phyloP scores from a whole-genome alignment of 2,113 vertebrate species.

The Psittacula cyanocephala region DNA sequence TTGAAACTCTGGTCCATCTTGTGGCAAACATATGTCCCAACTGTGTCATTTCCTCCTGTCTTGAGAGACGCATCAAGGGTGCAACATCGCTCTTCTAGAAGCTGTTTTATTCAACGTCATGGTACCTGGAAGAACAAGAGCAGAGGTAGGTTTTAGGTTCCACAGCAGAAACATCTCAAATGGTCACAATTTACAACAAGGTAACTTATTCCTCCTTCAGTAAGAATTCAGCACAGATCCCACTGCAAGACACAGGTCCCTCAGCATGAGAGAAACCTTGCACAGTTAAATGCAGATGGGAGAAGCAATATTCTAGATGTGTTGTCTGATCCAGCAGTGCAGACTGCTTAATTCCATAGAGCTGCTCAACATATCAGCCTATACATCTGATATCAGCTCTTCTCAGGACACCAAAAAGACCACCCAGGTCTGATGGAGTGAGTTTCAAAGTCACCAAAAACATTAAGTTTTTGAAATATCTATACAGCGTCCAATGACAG shows the following conservation, averaged over 20 bases:
- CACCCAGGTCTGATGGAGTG: not conserved
- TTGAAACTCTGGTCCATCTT: not conserved
- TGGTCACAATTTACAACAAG: not conserved
- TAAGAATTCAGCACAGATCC: not conserved
- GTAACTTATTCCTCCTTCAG: not conserved
- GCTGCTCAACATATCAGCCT: rapidly evolving
- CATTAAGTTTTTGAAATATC: not conserved
- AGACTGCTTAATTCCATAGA: not conserved
- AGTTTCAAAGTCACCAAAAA: not conserved
- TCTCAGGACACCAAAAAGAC: not conserved
- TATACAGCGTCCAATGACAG: not conserved
- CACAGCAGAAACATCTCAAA: not conserved
- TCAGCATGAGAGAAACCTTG: not conserved
- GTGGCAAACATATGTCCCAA: rapidly evolving
- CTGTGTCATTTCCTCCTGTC: not conserved
- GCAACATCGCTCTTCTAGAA: not conserved
- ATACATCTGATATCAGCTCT: not conserved
- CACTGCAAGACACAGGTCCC: not conserved
- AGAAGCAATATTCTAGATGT: not conserved
- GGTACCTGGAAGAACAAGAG: not conserved
- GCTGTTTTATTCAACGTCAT: not conserved
- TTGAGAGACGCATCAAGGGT: not conserved
- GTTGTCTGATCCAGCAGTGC: not conserved
- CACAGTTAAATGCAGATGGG: not conserved
- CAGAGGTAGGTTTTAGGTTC: not conserved